Conservation (phyloP, 2,113 vertebrate species). For the Nerophis lumbriciformis region DNA sequence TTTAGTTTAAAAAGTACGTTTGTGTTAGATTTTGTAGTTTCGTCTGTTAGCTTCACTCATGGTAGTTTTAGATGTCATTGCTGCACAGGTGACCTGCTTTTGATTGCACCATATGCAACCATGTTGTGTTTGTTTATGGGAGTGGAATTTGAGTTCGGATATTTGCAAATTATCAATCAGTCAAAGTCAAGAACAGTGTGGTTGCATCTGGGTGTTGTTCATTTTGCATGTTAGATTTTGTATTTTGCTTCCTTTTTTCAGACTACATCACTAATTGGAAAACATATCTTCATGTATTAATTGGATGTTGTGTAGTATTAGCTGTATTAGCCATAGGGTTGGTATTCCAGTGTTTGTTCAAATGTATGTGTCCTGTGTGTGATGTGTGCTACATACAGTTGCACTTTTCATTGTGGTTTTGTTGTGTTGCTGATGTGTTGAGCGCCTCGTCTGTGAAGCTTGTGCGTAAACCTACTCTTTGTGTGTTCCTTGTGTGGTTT, state of each 20-base stretch:
- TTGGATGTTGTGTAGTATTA: not conserved
- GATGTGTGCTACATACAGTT: not conserved
- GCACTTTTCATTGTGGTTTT: slow-evolving; percentile 15
- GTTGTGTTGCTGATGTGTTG: slow-evolving; percentile 28
- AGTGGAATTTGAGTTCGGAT: not conserved
- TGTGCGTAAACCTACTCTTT: slow-evolving; percentile 23
- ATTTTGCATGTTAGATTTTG: not conserved
- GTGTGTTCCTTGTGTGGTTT: slow-evolving; percentile 21
- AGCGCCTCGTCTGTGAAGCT: slow-evolving; percentile 5
- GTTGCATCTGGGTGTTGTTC: slow-evolving; percentile 63
- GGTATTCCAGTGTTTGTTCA: not conserved
- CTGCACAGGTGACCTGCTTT: slow-evolving; percentile 26
- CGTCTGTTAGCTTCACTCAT: slow-evolving; percentile 27
- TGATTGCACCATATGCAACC: slow-evolving; percentile 58
- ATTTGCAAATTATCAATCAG: slow-evolving; percentile 14
- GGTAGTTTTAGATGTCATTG: slow-evolving; percentile 28
- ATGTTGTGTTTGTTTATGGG: slow-evolving; percentile 6
- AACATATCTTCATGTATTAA: slow-evolving; percentile 11
- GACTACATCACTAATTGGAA: slow-evolving; percentile 19
- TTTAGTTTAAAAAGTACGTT: not conserved
- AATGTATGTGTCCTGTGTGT: slow-evolving; percentile 1
- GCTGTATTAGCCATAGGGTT: not conserved
- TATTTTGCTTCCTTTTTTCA: slow-evolving; percentile 23
- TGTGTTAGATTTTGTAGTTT: slow-evolving; percentile 7
- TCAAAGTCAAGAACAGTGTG: slow-evolving; percentile 23